phyloP scores from a whole-genome alignment of 2,888 invertebrate species.

The Tachina fera region DNA sequence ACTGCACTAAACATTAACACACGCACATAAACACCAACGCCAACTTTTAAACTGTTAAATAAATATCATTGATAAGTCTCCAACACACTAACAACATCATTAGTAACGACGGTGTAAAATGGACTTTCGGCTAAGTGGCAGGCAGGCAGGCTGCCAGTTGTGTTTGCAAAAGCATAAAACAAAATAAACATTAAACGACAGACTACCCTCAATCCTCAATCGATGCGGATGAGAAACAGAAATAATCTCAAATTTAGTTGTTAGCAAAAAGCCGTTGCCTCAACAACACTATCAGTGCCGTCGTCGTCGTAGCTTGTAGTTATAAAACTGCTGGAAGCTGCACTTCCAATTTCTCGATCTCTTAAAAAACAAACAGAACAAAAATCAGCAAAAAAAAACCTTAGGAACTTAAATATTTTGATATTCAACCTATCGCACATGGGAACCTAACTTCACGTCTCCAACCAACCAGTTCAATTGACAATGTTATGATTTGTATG shows the following conservation, averaged over 20 bases:
- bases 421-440: slow-evolving; percentile 15
- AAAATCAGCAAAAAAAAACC: not conserved
- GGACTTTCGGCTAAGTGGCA: slow-evolving; percentile 53
- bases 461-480: slow-evolving; percentile 25
- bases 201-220: slow-evolving; percentile 65
- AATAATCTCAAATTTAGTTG: slow-evolving; percentile 75
- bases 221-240: slow-evolving; percentile 31
- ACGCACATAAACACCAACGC: not conserved
- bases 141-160: slow-evolving; percentile 28
- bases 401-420: not conserved
- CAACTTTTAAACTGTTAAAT: slow-evolving; percentile 41
- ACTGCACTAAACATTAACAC: slow-evolving; percentile 12
- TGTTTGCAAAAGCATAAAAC: slow-evolving; percentile 62
- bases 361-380: not conserved
- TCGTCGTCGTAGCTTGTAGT: slow-evolving; percentile 4
- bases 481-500: slow-evolving; percentile 1
- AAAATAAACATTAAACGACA: slow-evolving; percentile 73
- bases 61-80: slow-evolving; percentile 60
- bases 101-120: slow-evolving; percentile 49
- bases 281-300: slow-evolving; percentile 57
- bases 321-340: not conserved
- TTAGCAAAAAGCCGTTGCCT: slow-evolving; percentile 75
- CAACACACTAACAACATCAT: slow-evolving; percentile 45
- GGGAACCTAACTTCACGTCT: not conserved
- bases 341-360: not conserved